Evolutionary conservation across 2,797 vertebrate genomes (phyloP), one percentile per base, ranked within the genome.

Genomic region (Sebastiscus albofasciatus): DNA sequence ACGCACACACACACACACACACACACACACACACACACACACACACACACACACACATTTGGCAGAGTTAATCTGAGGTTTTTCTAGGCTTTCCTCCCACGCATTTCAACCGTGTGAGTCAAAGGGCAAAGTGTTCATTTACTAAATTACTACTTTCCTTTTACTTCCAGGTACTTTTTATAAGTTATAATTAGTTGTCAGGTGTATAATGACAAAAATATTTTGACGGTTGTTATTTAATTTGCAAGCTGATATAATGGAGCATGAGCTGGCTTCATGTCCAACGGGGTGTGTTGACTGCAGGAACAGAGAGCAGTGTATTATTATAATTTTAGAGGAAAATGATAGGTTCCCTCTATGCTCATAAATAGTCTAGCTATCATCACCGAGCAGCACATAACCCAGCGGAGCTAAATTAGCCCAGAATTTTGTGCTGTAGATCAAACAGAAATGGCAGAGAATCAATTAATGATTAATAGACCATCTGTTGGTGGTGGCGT

Each of bases 401-500:
- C 62, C 36, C 62, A 65, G 79, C 71, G 77, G 67, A 85, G 72
- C 76, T 58, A 78, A 91, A 89, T 91, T 83, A 89, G 69, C 88
- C 67, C 77, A 64, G 77, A 88, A 89, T 90, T 72, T 78, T 80
- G 75, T 87, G 83, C 72, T 70, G 79, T 71, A 90, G 83, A 94
- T 94, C 91, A 94, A 93, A 92, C 89, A 90, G 82, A 89, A 92
- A 87, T 90, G 85, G 87, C 84, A 87, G 84, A 77, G 89, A 91
- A 87, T 88, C 86, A 91, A 88, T 96, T 90, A 95, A 96, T 95
- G 93, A 96, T 96, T 96, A 93, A 96, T 94, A 83, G 68, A 67
- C 88, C 93, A 94, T 93, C 94, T 96, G 94, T 90, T 93, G 86
- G 87, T 79, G 80, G 89, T 65, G 82, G 89, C 79, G 59, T 90